These are phyloP conservation scores for Sardina pilchardus DNA, from an alignment of 2,113 vertebrate genomes.

Conservation along the genomic window DNA sequence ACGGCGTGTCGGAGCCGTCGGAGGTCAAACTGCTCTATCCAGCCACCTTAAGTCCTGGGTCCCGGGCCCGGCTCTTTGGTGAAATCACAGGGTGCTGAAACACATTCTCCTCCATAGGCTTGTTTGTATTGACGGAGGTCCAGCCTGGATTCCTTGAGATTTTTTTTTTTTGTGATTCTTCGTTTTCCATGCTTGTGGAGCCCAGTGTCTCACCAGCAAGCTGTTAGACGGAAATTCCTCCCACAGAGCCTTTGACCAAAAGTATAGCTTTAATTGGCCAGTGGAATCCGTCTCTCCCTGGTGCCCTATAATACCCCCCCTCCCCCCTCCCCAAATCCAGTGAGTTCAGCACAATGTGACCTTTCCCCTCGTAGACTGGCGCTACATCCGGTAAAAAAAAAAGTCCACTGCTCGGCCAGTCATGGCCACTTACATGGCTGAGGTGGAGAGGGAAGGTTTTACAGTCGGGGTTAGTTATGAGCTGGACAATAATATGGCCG, in stretches of 20 bases:
- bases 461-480: slow-evolving; percentile 60
- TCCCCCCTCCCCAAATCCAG: slow-evolving; percentile 8
- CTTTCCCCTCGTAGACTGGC: slow-evolving; percentile 43
- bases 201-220: slow-evolving; percentile 7
- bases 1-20: background rate
- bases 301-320: background rate
- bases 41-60: background rate
- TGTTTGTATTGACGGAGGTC: background rate
- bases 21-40: background rate
- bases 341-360: slow-evolving; percentile 34
- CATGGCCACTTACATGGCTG: slow-evolving; percentile 37
- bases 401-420: slow-evolving; percentile 22
- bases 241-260: background rate
- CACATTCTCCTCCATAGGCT: background rate
- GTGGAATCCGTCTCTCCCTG: background rate
- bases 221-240: background rate
- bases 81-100: background rate
- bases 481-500: slow-evolving; percentile 58
- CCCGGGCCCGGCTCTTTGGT: background rate
- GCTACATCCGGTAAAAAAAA: background rate
- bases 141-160: background rate
- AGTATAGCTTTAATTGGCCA: slow-evolving; percentile 15
- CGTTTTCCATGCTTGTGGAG: background rate
- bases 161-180: background rate
- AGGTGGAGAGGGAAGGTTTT: slow-evolving; percentile 54